Percentiles rank a stretch among this genome's conserved stretches.
Conservation (phyloP, 2,888 invertebrate genomes). For the Steinernema scapterisci region DNA sequence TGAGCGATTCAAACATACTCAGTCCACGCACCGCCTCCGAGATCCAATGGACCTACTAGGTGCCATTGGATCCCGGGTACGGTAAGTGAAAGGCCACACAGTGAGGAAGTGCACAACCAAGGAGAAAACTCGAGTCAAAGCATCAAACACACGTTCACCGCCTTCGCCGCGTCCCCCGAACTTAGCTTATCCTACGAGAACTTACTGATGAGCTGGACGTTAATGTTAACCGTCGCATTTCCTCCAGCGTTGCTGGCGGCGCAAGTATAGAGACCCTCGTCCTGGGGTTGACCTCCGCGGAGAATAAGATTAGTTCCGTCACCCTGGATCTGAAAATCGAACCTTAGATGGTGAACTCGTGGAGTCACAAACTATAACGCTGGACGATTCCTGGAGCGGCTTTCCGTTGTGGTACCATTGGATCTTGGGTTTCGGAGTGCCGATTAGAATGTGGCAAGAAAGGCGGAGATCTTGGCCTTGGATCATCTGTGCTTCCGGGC, state of each 20-base stretch:
- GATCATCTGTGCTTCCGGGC: conserved; percentile 68
- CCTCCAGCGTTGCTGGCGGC: conserved; percentile 75
- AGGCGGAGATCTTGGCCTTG: conserved; percentile 69
- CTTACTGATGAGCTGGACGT: conserved; percentile 70
- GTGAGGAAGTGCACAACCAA: conserved; percentile 1
- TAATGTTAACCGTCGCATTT: conserved; percentile 69
- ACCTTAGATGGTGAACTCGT: background rate
- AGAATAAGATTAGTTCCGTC: conserved; percentile 57
- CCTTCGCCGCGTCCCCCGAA: background rate
- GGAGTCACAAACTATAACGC: conserved; percentile 38
- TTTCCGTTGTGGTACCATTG: conserved; percentile 68
- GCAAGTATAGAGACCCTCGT: conserved; percentile 72
- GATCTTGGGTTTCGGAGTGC: conserved; percentile 69
- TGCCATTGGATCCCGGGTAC: background rate
- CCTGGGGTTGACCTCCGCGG: conserved; percentile 62
- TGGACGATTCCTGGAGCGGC: conserved; percentile 51
- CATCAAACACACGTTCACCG: background rate
- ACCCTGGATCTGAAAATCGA: conserved; percentile 52
- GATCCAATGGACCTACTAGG: too few species aligned
- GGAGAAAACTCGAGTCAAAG: background rate
- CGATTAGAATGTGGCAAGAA: conserved; percentile 69
- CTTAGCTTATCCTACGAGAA: conserved; percentile 31
- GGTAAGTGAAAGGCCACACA: conserved; percentile 15
- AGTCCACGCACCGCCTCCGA: too few species aligned
- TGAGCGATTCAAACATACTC: background rate